Evolutionary conservation across 1,140 invertebrate species (phyloP).

Genomic region (Theocolax elegans): DNA sequence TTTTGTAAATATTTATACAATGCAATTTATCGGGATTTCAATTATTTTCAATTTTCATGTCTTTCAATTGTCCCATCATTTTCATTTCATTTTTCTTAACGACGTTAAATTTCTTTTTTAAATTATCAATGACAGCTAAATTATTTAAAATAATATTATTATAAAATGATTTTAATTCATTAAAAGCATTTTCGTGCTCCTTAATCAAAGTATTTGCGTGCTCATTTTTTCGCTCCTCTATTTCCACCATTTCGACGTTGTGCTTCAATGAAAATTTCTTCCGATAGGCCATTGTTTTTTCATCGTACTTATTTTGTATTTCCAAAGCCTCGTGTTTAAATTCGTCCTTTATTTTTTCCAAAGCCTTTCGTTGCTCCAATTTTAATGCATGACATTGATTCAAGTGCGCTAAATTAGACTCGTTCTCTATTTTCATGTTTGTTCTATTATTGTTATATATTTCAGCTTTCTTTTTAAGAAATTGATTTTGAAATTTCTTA

Average conservation of each 20-base stretch:
- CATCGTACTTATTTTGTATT: conserved; percentile 84
- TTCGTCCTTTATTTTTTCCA: conserved; percentile 74
- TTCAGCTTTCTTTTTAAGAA: conserved; percentile 79
- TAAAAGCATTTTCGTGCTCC: conserved; percentile 86
- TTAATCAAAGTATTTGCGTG: conserved; percentile 84
- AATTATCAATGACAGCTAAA: conserved; percentile 81
- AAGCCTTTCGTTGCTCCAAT: conserved; percentile 63
- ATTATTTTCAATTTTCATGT: conserved; percentile 6
- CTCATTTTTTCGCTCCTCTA: conserved; percentile 90
- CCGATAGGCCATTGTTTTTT: conserved; percentile 79
- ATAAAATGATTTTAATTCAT: conserved; percentile 92
- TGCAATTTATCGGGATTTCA: too few species aligned
- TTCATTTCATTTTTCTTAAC: conserved; percentile 38
- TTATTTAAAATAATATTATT: conserved; percentile 94
- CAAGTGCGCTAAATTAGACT: conserved; percentile 77
- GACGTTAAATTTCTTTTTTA: conserved; percentile 67
- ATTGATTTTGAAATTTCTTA: conserved; percentile 80
- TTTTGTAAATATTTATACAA: too few species aligned
- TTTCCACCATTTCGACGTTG: conserved; percentile 83
- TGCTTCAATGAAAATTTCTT: conserved; percentile 81
- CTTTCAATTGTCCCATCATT: conserved; percentile 27
- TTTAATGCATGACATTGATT: conserved; percentile 74
- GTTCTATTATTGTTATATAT: conserved; percentile 82
- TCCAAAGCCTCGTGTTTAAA: conserved; percentile 82
- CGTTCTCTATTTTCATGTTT: conserved; percentile 78